These are phyloP conservation scores for Microcaecilia unicolor DNA, from an alignment of 2,797 vertebrate genomes.

Conservation along the genomic window DNA sequence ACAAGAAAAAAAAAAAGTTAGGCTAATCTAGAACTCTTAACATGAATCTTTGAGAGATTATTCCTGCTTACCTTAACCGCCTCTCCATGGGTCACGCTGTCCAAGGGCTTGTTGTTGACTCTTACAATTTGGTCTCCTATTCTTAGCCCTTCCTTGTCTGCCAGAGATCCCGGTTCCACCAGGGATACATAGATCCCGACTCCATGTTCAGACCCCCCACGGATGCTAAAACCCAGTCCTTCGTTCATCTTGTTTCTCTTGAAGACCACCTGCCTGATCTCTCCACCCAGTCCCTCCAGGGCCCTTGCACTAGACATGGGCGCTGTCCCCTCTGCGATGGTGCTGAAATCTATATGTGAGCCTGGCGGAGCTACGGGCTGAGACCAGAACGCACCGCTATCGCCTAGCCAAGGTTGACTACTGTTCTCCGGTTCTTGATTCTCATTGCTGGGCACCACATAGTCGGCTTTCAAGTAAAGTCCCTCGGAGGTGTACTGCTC, in stretches of 20 bases:
- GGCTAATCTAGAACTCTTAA: accelerated
- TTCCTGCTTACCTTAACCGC: constrained; percentile 84
- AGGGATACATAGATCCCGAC: constrained; percentile 95
- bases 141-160: constrained; percentile 82
- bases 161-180: constrained; percentile 89
- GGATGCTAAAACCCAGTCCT: constrained; percentile 93
- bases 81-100: constrained; percentile 82
- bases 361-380: constrained; percentile 27
- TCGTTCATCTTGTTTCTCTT: constrained; percentile 85
- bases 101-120: constrained; percentile 85
- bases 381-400: constrained; percentile 22
- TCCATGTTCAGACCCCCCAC: constrained; percentile 90
- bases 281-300: constrained; percentile 10
- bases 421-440: constrained; percentile 19
- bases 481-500: constrained; percentile 94
- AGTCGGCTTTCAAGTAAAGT: constrained; percentile 71
- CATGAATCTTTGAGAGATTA: too few relatives aligned
- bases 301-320: constrained; percentile 10
- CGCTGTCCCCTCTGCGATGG: constrained; percentile 31
- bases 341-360: neutral
- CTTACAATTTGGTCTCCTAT: constrained; percentile 92
- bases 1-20: too few relatives aligned
- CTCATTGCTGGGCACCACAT: constrained; percentile 41
- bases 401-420: constrained; percentile 11
- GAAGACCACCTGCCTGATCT: constrained; percentile 77